Evolutionary conservation across 92 coral and sea anemone species (phyloP), one percentile per base, ranked within the genome.

Genomic region (Porites evermanni): DNA sequence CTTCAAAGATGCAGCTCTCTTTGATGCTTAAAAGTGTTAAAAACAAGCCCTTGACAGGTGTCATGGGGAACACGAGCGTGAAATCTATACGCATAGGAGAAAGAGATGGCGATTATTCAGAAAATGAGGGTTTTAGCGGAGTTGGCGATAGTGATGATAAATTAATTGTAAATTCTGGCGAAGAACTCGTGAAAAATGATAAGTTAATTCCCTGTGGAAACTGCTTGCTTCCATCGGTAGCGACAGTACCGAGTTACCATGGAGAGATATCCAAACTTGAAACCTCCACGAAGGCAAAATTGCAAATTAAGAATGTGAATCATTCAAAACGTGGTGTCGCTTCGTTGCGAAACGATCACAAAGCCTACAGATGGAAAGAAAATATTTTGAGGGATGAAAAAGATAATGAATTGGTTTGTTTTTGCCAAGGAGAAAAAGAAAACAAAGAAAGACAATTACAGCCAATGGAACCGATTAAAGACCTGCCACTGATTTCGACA

Each of bases 1-100:
- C 91, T 59, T 84, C 93, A 14, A 88, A 90, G 72, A 79, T 95
- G 4, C 91, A 95, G 82, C 79, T 82, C 53, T 91, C 98, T 5
- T 72, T 93, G 73, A 92, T 81, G 56, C 78, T 71, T 24, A 76
- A 74, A 84, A 51, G 66, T 71, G 85, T 72, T 29, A 91, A 88
- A 84, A 75, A 83, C 21, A 69, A 74, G 70, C 82, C 84, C 9
- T 8, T 67, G 63, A 69, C 98, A 95, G 98, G 96, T 95, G 96
- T 72, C 12, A 61, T 77, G 20, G 75, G 79, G 72, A 65, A 59
- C 73, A 84, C 82, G 70, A 78, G 70, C 21, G 61, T 70, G 70
- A 93, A 88, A 77, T 77, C 87, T 89, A 84, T 75, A 77, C 89
- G 24, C 77, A 79, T n/a, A 17, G 54, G 78, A 26, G 84, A 85